These are phyloP conservation scores for Antigone vipio DNA, from an alignment of 2,113 vertebrate species.

Conservation along the genomic window DNA sequence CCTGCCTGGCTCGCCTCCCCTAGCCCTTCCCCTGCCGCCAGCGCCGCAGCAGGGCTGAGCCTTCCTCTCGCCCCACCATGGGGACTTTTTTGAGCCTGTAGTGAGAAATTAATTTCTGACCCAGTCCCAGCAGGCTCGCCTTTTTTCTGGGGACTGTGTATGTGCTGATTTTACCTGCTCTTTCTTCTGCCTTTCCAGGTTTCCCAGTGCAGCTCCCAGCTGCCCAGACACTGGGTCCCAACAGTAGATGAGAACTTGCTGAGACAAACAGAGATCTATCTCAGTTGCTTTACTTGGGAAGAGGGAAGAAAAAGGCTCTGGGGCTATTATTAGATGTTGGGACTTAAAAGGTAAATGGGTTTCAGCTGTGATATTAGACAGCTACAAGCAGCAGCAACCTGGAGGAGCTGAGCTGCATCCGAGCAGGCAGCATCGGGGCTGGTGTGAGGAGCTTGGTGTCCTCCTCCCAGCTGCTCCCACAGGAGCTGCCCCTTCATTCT, in stretches of 20 bases:
- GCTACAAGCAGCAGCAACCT: background rate
- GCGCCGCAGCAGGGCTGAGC: background rate
- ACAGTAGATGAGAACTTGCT: background rate
- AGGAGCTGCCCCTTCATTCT: background rate
- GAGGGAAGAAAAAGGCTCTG: background rate
- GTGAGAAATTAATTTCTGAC: background rate
- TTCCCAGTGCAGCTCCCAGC: constrained; percentile 10
- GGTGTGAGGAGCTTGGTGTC: background rate
- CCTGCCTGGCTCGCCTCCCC: background rate
- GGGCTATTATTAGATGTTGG: background rate
- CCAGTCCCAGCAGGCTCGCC: background rate
- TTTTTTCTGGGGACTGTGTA: background rate
- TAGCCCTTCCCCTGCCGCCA: background rate
- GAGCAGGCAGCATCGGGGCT: background rate
- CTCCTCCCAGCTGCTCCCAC: background rate
- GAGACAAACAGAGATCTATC: background rate
- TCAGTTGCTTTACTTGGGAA: background rate
- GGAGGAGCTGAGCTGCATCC: background rate
- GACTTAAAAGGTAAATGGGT: background rate
- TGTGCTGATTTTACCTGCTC: background rate
- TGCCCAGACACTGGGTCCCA: background rate
- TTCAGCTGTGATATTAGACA: background rate
- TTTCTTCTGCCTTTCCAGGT: background rate
- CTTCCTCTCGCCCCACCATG: background rate
- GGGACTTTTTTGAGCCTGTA: background rate